These are phyloP conservation scores for Microchrysa polita DNA, from an alignment of 2,888 invertebrate species.

Conservation along the genomic window DNA sequence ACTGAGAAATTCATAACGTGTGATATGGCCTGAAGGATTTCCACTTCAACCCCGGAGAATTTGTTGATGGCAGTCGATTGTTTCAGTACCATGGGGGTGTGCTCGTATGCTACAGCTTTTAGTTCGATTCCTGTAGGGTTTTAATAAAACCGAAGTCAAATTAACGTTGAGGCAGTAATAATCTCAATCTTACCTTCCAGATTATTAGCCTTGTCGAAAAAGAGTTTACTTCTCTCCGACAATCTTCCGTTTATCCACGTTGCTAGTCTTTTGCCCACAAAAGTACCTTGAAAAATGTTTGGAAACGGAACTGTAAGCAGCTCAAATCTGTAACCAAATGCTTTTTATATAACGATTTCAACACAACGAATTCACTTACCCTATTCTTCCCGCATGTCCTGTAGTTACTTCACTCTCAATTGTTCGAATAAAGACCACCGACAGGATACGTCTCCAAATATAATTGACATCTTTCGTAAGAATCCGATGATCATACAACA, in stretches of 20 bases:
- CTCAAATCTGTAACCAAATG: slow-evolving; percentile 72
- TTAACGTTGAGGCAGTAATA: no score
- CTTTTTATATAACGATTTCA: background rate
- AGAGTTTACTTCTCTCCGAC: slow-evolving; percentile 56
- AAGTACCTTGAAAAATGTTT: slow-evolving; percentile 66
- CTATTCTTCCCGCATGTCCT: background rate
- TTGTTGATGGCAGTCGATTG: slow-evolving; percentile 41
- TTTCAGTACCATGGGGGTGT: slow-evolving; percentile 60
- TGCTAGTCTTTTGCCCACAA: slow-evolving; percentile 72
- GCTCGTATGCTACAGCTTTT: slow-evolving; percentile 56
- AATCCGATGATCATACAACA: slow-evolving; percentile 75
- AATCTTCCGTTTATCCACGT: slow-evolving; percentile 74
- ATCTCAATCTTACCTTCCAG: slow-evolving; percentile 56
- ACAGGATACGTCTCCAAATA: slow-evolving; percentile 80
- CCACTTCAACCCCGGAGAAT: slow-evolving; percentile 59
- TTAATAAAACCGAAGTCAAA: no score
- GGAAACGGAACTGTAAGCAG: slow-evolving; percentile 81
- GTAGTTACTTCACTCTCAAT: slow-evolving; percentile 58
- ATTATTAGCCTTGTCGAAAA: slow-evolving; percentile 60
- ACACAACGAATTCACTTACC: background rate
- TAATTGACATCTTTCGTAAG: slow-evolving; percentile 73
- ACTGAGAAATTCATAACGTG: slow-evolving; percentile 77
- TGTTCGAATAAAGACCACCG: slow-evolving; percentile 75
- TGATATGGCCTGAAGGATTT: slow-evolving; percentile 68
- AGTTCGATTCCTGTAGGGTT: slow-evolving; percentile 47